Evolutionary conservation across 2,113 vertebrate genomes (phyloP).

Genomic region (Vidua macroura): DNA sequence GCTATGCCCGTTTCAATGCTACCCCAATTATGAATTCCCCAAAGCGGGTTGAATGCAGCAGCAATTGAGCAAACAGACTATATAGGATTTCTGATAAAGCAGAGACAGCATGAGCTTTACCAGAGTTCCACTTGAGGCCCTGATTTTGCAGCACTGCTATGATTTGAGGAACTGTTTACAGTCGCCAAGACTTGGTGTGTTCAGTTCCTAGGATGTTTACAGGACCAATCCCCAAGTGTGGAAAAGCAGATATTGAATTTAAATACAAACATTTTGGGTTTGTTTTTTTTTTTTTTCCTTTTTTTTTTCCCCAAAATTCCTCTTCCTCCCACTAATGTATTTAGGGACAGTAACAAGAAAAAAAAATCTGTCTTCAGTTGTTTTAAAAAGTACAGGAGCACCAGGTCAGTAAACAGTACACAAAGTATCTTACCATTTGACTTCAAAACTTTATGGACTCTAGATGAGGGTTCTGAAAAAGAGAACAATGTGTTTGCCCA

Average conservation of each 20-base stretch:
- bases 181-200: neutral
- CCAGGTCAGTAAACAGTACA: neutral
- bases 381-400: neutral
- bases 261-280: neutral
- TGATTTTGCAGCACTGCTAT: neutral
- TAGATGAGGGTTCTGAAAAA: conserved; percentile 88
- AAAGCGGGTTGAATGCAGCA: neutral
- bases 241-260: neutral
- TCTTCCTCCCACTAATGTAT: neutral
- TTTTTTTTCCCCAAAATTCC: neutral
- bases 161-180: neutral
- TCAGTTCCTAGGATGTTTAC: neutral
- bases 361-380: neutral
- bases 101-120: neutral
- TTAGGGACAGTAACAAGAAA: neutral
- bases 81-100: neutral
- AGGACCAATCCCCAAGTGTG: neutral
- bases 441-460: conserved; percentile 88
- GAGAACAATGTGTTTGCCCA: neutral
- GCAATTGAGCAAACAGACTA: neutral
- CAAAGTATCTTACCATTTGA: conserved; percentile 77
- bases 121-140: neutral
- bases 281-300: neutral
- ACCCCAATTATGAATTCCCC: neutral
- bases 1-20: neutral